phyloP scores from a whole-genome alignment of 2,888 invertebrate species.

The Tenthredo distinguenda region DNA sequence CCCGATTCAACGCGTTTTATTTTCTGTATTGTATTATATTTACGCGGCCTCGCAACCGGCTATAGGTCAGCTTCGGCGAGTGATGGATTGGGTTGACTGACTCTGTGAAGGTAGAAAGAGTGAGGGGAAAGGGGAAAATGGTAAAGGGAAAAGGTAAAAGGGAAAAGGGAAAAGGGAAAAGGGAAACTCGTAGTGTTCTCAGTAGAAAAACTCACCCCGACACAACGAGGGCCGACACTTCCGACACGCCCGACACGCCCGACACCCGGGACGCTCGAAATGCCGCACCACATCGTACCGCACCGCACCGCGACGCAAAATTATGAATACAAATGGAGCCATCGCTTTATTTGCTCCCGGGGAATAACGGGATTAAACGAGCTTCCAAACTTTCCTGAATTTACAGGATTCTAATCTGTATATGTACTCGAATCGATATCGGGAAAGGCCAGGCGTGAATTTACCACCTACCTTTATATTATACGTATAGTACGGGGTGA shows the following conservation, averaged over 20 bases:
- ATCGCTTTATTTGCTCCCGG: slow-evolving; percentile 48
- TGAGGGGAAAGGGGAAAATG: neutral
- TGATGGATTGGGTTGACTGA: slow-evolving; percentile 41
- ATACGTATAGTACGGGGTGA: neutral
- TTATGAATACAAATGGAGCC: slow-evolving; percentile 52
- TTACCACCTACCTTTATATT: slow-evolving; percentile 12
- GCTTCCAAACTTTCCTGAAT: slow-evolving; percentile 50
- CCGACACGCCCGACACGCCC: slow-evolving; percentile 46
- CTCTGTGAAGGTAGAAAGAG: slow-evolving; percentile 12
- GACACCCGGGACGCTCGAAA: slow-evolving; percentile 24
- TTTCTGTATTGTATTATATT: neutral
- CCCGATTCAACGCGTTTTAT: neutral
- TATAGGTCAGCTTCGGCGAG: neutral
- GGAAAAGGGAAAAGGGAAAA: neutral
- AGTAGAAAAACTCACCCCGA: slow-evolving; percentile 44
- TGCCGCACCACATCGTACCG: neutral
- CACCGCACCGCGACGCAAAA: slow-evolving; percentile 37
- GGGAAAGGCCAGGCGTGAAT: neutral
- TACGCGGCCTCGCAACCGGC: neutral
- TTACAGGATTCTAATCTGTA: slow-evolving; percentile 48
- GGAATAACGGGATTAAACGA: slow-evolving; percentile 52
- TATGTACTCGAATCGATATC: slow-evolving; percentile 30
- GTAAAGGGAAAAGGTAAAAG: neutral
- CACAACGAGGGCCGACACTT: slow-evolving; percentile 38
- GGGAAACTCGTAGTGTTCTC: slow-evolving; percentile 23